These are phyloP conservation scores for Peromyscus californicus DNA, from an alignment of 2,113 vertebrate species.

Conservation along the genomic window DNA sequence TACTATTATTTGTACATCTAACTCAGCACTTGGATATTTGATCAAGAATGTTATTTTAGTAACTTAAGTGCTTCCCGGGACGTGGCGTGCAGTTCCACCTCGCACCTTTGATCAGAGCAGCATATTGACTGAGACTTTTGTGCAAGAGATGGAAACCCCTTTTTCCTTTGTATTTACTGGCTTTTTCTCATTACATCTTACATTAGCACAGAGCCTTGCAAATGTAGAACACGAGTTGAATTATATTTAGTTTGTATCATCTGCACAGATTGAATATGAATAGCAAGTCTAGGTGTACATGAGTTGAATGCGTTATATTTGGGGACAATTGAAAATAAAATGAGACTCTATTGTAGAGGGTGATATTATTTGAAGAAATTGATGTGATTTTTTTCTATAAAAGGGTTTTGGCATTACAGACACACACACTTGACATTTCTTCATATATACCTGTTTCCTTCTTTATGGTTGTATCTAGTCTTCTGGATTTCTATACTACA, in stretches of 20 bases:
- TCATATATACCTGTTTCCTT: background rate
- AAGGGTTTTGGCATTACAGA: background rate
- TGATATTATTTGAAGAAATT: background rate
- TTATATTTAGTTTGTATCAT: background rate
- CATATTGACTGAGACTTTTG: background rate
- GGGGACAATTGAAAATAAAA: slow-evolving; percentile 36
- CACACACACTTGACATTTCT: background rate
- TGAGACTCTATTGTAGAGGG: background rate
- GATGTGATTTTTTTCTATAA: background rate
- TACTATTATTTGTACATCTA: background rate
- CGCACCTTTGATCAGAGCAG: background rate
- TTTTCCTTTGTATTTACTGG: background rate
- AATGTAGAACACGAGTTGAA: background rate
- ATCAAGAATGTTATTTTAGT: background rate
- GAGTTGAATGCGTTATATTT: slow-evolving; percentile 28
- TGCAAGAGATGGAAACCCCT: slow-evolving; percentile 22
- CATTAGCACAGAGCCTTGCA: background rate
- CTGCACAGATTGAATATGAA: background rate
- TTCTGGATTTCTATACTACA: background rate
- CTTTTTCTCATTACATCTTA: background rate
- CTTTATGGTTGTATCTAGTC: background rate
- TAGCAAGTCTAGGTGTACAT: background rate
- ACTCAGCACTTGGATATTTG: background rate
- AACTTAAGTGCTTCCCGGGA: background rate
- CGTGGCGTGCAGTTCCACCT: background rate